phyloP scores from a whole-genome alignment of 2,888 invertebrate genomes.

The Bibio marci region DNA sequence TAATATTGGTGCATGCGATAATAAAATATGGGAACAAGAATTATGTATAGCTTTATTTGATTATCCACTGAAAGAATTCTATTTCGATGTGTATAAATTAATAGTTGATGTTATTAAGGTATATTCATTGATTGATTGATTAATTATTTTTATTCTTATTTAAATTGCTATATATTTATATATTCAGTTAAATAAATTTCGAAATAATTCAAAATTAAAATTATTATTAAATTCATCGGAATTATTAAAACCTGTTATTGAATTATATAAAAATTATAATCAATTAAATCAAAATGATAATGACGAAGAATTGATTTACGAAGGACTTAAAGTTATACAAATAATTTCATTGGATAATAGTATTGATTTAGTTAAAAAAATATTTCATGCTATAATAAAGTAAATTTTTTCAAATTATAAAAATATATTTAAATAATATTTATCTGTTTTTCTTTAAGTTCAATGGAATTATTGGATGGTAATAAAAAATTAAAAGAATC shows the following conservation, averaged over 20 bases:
- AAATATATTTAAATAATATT: background rate
- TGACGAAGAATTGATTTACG: slow-evolving; percentile 11
- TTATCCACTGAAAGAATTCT: slow-evolving; percentile 11
- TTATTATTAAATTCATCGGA: background rate
- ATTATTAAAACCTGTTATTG: slow-evolving; percentile 10
- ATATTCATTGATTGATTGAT: background rate
- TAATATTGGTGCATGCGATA: slow-evolving; percentile 9
- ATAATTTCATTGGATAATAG: slow-evolving; percentile 19
- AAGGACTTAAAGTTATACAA: slow-evolving; percentile 10
- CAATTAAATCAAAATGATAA: no score
- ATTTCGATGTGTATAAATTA: slow-evolving; percentile 10
- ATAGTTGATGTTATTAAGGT: slow-evolving; percentile 6
- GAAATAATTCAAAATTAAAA: no score
- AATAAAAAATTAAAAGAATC: slow-evolving; percentile 13
- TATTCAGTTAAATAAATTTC: background rate
- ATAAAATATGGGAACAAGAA: slow-evolving; percentile 11
- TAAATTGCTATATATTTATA: background rate
- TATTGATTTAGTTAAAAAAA: slow-evolving; percentile 13
- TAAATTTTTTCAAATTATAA: slow-evolving; percentile 1
- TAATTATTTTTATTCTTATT: background rate
- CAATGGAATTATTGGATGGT: slow-evolving; percentile 12
- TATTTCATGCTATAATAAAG: slow-evolving; percentile 15
- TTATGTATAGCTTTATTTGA: slow-evolving; percentile 13
- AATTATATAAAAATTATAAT: slow-evolving; percentile 10
- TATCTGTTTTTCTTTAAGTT: slow-evolving; percentile 8